phyloP scores from a whole-genome alignment of 2,113 vertebrate genomes.

The Maccullochella peelii region DNA sequence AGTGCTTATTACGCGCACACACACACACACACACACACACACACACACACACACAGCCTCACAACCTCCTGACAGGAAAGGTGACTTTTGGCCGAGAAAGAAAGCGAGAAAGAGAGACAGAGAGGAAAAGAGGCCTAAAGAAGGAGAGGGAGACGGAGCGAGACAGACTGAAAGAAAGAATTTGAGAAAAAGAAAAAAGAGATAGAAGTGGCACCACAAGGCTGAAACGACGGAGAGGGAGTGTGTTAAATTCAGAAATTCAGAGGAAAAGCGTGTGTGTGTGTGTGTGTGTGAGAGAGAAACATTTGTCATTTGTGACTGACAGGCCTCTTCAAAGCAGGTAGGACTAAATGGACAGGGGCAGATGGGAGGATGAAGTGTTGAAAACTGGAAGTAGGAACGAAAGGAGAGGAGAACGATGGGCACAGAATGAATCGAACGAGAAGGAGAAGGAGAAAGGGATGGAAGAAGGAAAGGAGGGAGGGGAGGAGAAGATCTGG shows the following conservation, averaged over 20 bases:
- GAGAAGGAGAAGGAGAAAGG: background rate
- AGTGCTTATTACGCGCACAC: constrained; percentile 26
- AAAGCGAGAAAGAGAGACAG: background rate
- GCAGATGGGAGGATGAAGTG: constrained; percentile 5
- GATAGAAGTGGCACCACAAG: background rate
- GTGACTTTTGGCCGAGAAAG: constrained; percentile 48
- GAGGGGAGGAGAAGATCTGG: background rate
- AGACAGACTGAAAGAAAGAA: background rate
- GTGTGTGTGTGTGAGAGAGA: background rate
- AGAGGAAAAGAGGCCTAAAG: background rate
- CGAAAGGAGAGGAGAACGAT: background rate
- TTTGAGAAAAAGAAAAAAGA: background rate
- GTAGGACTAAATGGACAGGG: background rate
- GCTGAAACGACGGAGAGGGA: background rate
- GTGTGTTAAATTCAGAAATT: background rate
- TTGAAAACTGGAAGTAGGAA: background rate
- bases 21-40: constrained; percentile 44
- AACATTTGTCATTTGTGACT: constrained; percentile 3
- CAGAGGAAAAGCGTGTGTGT: background rate
- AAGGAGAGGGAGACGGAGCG: background rate
- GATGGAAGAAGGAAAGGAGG: background rate
- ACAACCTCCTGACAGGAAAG: constrained; percentile 50
- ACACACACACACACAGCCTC: constrained; percentile 4
- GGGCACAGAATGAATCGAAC: background rate
- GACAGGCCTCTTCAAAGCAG: background rate